Evolutionary conservation across 1,140 invertebrate genomes (phyloP).

Genomic region (Danaus melanippus): DNA sequence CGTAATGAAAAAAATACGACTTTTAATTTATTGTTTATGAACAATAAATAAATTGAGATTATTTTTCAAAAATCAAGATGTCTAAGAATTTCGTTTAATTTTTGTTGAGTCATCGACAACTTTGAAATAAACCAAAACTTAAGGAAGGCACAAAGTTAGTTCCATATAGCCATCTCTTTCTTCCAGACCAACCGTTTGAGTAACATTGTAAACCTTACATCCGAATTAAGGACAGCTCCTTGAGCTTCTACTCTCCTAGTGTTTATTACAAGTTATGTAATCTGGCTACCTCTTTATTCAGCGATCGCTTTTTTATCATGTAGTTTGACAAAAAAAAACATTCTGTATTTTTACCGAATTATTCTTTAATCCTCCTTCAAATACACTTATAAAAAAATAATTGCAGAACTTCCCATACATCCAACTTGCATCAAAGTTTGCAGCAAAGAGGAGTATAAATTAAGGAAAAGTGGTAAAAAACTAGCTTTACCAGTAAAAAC

Average conservation of each 20-base stretch:
- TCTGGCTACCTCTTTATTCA: slow-evolving; percentile 2
- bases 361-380: no score
- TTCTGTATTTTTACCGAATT: no score
- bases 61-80: no score
- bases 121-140: no score
- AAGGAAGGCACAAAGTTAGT: no score
- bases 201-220: slow-evolving; percentile 23
- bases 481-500: slow-evolving; percentile 27
- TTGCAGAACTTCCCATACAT: slow-evolving; percentile 41
- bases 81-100: no score
- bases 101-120: no score
- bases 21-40: no score
- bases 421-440: slow-evolving; percentile 58
- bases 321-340: not conserved
- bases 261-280: slow-evolving; percentile 63
- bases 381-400: slow-evolving; percentile 2
- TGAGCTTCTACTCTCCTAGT: slow-evolving; percentile 36
- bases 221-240: slow-evolving; percentile 11
- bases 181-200: slow-evolving; percentile 12
- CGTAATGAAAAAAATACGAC: no score
- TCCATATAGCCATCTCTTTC: slow-evolving; percentile 10
- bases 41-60: no score
- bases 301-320: slow-evolving; percentile 2
- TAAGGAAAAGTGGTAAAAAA: slow-evolving; percentile 34
- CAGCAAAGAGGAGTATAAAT: slow-evolving; percentile 46